Percentiles rank a stretch among this genome's conserved stretches.
phyloP scores from a whole-genome alignment of 2,888 invertebrate genomes.

The Euzetes globulus region DNA sequence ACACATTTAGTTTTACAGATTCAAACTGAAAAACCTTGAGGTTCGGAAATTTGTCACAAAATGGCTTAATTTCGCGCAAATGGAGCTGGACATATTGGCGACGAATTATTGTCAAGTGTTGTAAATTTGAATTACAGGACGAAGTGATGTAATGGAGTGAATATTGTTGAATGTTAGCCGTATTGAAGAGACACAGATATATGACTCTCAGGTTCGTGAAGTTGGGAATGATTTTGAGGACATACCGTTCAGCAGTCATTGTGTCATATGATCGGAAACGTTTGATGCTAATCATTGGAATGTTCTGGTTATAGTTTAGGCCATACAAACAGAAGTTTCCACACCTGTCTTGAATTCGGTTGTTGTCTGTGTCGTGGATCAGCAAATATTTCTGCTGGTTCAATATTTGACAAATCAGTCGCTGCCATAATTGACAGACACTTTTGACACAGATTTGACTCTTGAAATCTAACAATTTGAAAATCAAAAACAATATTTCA shows the following conservation, averaged over 20 bases:
- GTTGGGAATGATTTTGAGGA: not conserved
- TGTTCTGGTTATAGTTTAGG: not conserved
- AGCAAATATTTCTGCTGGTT: not conserved
- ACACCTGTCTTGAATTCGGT: not conserved
- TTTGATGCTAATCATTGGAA: not conserved
- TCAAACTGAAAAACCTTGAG: not conserved
- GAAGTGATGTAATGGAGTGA: not conserved
- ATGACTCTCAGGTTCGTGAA: not conserved
- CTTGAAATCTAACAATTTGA: not conserved
- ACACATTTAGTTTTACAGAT: not conserved
- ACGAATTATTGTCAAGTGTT: not conserved
- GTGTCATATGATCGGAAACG: not conserved
- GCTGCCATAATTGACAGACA: not conserved
- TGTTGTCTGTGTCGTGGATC: not conserved
- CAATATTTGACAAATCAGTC: not conserved
- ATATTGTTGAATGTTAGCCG: not conserved
- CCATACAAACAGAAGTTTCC: not conserved
- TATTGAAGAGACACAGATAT: not conserved
- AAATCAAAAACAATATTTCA: not conserved
- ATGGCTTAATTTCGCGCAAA: not conserved
- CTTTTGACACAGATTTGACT: not conserved
- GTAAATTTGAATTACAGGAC: not conserved
- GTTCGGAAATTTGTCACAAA: not conserved
- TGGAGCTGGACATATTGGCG: not conserved
- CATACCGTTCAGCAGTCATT: not conserved